Evolutionary conservation across 2,797 vertebrate species (phyloP).

Genomic region (Kryptolebias ocellatus): DNA sequence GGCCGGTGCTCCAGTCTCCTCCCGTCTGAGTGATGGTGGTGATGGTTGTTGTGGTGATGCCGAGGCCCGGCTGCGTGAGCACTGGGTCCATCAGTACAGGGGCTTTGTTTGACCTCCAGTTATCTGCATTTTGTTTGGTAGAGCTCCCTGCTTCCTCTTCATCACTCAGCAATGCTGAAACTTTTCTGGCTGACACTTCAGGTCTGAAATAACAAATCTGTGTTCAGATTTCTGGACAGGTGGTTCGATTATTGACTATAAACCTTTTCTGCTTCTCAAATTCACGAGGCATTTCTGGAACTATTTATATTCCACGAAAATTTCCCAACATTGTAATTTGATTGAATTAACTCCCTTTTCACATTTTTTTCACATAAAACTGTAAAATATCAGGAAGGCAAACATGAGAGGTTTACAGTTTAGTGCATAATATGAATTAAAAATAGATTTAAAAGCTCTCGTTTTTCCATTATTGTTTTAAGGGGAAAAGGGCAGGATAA

Average conservation of each 20-base stretch:
- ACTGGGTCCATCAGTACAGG: slow-evolving; percentile 51
- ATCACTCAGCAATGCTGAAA: slow-evolving; percentile 13
- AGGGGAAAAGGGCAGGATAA: slow-evolving; percentile 20
- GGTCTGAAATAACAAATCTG: slow-evolving; percentile 52
- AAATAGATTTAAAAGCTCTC: no score
- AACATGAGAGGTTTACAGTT: no score
- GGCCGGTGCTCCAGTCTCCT: slow-evolving; percentile 83
- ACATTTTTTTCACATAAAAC: no score
- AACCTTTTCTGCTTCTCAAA: neutral
- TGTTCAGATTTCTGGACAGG: no score
- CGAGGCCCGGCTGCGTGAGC: slow-evolving; percentile 81
- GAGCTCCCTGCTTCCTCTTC: slow-evolving; percentile 23
- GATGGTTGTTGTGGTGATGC: slow-evolving; percentile 78
- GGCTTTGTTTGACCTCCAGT: slow-evolving; percentile 21
- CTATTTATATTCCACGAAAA: no score
- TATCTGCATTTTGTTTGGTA: slow-evolving; percentile 34
- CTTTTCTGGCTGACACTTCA: neutral
- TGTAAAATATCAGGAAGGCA: no score
- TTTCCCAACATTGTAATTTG: no score
- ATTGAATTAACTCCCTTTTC: no score
- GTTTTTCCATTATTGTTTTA: neutral
- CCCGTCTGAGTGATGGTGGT: slow-evolving; percentile 83
- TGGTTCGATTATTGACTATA: no score
- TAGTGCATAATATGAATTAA: no score
- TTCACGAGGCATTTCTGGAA: neutral